Evolutionary conservation across 2,113 vertebrate genomes (phyloP).

Genomic region (cat (Felis catus)): F.catus_Fca126_mat1.0 CM031412.1:179223501-179224000

Average conservation of each 20-base stretch:
- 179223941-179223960: too few relatives aligned
- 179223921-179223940: background rate
- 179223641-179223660: background rate
- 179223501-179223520: background rate
- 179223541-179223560: background rate
- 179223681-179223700: slow-evolving; percentile 34
- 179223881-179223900: background rate
- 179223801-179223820: background rate
- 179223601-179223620: background rate
- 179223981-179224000: background rate
- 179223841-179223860: background rate
- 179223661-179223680: background rate
- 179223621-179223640: background rate
- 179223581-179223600: background rate
- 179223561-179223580: background rate
- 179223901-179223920: background rate
- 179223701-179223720: background rate
- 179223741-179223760: too few relatives aligned
- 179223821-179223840: background rate
- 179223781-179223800: background rate
- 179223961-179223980: background rate
- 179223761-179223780: slow-evolving; percentile 60
- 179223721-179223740: slow-evolving; percentile 27
- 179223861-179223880: background rate
- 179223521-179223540: background rate